Base-by-base conservation (phyloP, 2,113 vertebrate genomes). In the Irena cyanogastra region DNA sequence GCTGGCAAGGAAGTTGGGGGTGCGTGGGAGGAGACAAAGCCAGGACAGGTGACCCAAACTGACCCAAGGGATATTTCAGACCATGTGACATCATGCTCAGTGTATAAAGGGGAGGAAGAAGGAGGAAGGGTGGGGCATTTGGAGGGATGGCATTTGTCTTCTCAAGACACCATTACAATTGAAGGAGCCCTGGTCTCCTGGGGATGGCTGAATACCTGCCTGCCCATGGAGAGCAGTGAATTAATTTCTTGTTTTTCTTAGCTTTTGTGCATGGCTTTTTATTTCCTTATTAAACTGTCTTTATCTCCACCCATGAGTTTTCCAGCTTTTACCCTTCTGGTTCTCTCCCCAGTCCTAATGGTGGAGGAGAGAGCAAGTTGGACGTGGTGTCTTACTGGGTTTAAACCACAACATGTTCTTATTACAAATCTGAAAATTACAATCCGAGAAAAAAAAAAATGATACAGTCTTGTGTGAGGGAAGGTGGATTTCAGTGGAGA, bases 1-100 rank as follows among this genome's bases (percentile, higher is more conserved):
- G 3, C 21, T 76, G 30, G 8, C 11, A 9, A 47, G 14, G 47
- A 83, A 6, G 6, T 7, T 54, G 30, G 14, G 19, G 6, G 4
- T 47, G 0, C 41, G 0, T 61, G 47, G 30, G 30, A 54, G 24
- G 11, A 61, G 26, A 14, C 24, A 53, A 1, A 69, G 10, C 12
- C 9, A 35, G 47, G 41, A 27, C 41, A 54, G 63, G 15, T 27
- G 54, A 54, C 13, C 78, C 41, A 35, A 53, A 41, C 24, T 41
- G 54, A 45, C 12, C 13, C 2, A 19, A 54, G 17, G 28, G 54
- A 8, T 31, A 9, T 72, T 88, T 26, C 47, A 54, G 14, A 42
- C 35, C 18, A 4, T 23, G 27, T 35, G n/a, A 14, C 30, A 49
- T 41, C 3, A 1, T 63, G 26, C 7, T 69, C 54, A 23, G 54